These are phyloP conservation scores for Notechis scutatus DNA, from an alignment of 2,113 vertebrate genomes.

Conservation along the genomic window DNA sequence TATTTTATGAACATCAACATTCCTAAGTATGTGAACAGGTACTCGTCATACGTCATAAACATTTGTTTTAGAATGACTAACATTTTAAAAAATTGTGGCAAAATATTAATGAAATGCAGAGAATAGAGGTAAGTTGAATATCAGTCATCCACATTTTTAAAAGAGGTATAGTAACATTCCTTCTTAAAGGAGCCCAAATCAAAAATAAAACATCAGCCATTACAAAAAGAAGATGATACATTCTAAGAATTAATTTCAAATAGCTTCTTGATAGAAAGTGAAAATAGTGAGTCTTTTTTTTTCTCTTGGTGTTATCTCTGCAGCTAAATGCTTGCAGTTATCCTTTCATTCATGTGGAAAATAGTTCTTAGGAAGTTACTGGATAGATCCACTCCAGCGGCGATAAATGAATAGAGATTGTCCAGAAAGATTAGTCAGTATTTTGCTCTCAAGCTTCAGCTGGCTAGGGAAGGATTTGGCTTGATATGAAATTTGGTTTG, in stretches of 20 bases:
- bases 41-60: not conserved
- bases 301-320: slow-evolving; percentile 34
- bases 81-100: slow-evolving; percentile 40
- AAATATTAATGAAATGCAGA: slow-evolving; percentile 40
- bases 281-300: slow-evolving; percentile 31
- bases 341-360: slow-evolving; percentile 35
- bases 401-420: slow-evolving; percentile 38
- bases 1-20: slow-evolving; percentile 9
- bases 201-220: slow-evolving; percentile 23
- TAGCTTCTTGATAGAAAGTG: slow-evolving; percentile 34
- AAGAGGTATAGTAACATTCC: not conserved
- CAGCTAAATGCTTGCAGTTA: slow-evolving; percentile 36
- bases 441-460: slow-evolving; percentile 18
- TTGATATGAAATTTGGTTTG: slow-evolving; percentile 9
- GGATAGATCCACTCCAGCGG: slow-evolving; percentile 33
- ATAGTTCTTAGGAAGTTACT: slow-evolving; percentile 45
- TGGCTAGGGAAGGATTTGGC: slow-evolving; percentile 7
- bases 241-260: slow-evolving; percentile 49
- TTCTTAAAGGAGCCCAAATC: not conserved
- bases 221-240: slow-evolving; percentile 38
- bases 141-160: not conserved
- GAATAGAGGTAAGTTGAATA: slow-evolving; percentile 13
- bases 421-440: slow-evolving; percentile 27
- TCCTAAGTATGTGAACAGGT: slow-evolving; percentile 16
- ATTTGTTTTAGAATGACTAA: slow-evolving; percentile 19